Evolutionary conservation across 1,140 invertebrate genomes (phyloP).

Genomic region (Neodiprion lecontei): DNA sequence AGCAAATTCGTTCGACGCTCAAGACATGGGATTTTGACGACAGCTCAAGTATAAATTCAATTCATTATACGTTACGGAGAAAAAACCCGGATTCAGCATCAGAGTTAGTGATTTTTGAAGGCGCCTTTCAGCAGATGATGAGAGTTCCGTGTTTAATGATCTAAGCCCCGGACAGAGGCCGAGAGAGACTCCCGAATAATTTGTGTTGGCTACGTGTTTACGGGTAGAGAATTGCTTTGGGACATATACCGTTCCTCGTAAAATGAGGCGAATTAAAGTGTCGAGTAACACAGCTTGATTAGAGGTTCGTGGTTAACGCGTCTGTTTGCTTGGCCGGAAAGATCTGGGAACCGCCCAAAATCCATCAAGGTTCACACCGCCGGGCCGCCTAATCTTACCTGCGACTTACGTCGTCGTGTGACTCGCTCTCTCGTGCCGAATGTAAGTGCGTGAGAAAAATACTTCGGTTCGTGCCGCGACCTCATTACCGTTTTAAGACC

Average conservation of each 20-base stretch:
- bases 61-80: background rate
- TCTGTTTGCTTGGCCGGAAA: background rate
- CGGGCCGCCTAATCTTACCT: constrained; percentile 2
- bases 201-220: background rate
- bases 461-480: constrained; percentile 6
- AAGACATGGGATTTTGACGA: too few relatives aligned
- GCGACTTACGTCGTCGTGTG: background rate
- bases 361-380: constrained; percentile 23
- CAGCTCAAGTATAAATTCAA: too few relatives aligned
- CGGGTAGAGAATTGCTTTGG: constrained; percentile 7
- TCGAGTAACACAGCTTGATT: constrained; percentile 34
- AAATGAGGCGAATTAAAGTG: constrained; percentile 31
- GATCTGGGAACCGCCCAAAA: constrained; percentile 29
- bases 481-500: constrained; percentile 3
- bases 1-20: too few relatives aligned
- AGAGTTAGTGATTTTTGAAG: background rate
- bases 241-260: background rate
- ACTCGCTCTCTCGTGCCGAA: background rate
- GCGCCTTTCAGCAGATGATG: background rate
- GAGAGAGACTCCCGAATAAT: constrained; percentile 1
- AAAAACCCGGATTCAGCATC: background rate
- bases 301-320: constrained; percentile 28
- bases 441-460: constrained; percentile 25
- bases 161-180: background rate
- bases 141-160: background rate